Base-by-base conservation (phyloP, 2,888 invertebrate genomes). In the Aricia artaxerxes region DNA sequence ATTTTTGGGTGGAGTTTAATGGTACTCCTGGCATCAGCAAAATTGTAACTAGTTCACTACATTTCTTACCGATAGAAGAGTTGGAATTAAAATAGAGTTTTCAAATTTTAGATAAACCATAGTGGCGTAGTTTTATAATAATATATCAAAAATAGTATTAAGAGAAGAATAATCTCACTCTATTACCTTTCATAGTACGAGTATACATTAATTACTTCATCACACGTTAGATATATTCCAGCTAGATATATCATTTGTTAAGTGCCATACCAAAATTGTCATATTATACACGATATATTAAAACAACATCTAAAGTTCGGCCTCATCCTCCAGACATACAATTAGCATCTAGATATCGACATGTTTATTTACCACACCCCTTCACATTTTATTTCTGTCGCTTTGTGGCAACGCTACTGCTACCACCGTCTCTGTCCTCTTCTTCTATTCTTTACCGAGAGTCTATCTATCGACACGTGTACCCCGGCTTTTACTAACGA, bases 341-440 rank as follows among this genome's bases (percentile, higher is more conserved):
- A 2, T 44, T 44, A 73, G 2, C 44, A 49, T 44, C 49, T 49
- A 75, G 44, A 75, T 87, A 85, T 85, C 81, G 85, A 83, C 84
- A 84, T 80, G 83, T 83, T 69, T 82, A 90, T 88, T 88, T 75
- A 31, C 57, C 53, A 60, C 61, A 75, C 44, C 87, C 83, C 84
- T 91, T 91, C 89, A 81, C 80, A 78, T 92, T 91, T 89, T 90
- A 89, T 91, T 78, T 90, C 90, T 86, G 89, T 90, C 88, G 94
- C 94, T 94, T 94, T 89, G 92, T 94, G 93, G 94, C 94, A 89
- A 92, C 88, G 93, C 94, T 94, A 92, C 92, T 87, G 92, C 93
- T 91, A 86, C 86, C 87, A 86, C 83, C 86, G 84, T 86, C 79
- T 82, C 84, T 85, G 83, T 87, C 82, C 53, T 86, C 85, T 85